phyloP scores from a whole-genome alignment of 35 echinoderm and acorn worm species.

The Apostichopus japonicus region DNA sequence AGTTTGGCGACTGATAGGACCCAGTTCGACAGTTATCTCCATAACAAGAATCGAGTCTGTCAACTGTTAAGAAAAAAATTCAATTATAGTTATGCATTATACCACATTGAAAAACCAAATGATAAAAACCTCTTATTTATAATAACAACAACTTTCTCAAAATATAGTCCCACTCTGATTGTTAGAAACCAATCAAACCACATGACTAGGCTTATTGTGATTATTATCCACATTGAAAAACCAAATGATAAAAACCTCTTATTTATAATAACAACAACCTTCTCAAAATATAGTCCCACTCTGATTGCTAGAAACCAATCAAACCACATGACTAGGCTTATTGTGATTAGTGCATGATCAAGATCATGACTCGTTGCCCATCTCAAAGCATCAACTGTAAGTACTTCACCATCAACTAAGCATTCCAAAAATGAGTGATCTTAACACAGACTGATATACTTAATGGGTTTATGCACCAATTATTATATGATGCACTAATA shows the following conservation, averaged over 20 bases:
- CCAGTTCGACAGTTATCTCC: conserved; percentile 29
- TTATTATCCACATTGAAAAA: neutral
- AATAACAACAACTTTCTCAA: neutral
- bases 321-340: neutral
- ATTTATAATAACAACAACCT: neutral
- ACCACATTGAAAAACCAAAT: no score
- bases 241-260: no score
- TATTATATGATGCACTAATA: no score
- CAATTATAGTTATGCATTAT: neutral
- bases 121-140: neutral
- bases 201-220: neutral
- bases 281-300: neutral
- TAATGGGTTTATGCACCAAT: no score
- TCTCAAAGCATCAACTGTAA: no score
- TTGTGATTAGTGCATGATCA: neutral
- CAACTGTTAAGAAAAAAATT: neutral
- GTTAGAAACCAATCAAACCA: neutral
- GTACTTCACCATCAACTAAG: no score
- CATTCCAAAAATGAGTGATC: no score
- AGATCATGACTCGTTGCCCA: no score
- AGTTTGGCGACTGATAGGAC: conserved; percentile 38
- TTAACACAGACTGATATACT: no score
- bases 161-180: neutral
- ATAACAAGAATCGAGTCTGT: conserved; percentile 41
- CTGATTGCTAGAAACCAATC: neutral